Percentiles rank a stretch among this genome's conserved stretches.
phyloP scores from a whole-genome alignment of 2,113 vertebrate genomes.

The Okapia johnstoni region DNA sequence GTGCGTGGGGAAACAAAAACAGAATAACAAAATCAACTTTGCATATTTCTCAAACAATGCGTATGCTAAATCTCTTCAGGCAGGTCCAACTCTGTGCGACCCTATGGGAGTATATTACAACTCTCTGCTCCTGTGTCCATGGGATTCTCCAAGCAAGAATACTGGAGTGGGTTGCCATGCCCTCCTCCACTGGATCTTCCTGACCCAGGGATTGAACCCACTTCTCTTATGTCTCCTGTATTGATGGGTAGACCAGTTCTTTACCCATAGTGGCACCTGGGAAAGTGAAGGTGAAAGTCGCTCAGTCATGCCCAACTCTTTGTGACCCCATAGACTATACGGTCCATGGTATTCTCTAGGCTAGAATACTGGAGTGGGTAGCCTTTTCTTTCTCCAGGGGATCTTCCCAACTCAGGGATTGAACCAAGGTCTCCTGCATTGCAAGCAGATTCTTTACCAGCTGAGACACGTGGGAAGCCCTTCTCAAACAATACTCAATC shows the following conservation, averaged over 20 bases:
- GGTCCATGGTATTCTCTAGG: not conserved
- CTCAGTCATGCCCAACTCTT: not conserved
- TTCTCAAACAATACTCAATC: not conserved
- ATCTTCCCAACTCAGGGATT: not conserved
- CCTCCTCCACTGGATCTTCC: not conserved
- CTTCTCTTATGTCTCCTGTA: not conserved
- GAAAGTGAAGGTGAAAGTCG: not conserved
- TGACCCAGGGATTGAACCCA: not conserved
- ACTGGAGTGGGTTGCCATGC: not conserved
- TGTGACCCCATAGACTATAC: fast-evolving
- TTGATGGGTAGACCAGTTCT: not conserved
- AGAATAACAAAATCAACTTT: not conserved
- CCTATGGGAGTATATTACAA: too few relatives aligned
- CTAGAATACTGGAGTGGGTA: not conserved
- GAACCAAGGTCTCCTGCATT: not conserved
- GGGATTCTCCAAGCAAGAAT: not conserved
- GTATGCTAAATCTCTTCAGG: not conserved
- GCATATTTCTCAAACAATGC: not conserved
- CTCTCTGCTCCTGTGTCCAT: not conserved
- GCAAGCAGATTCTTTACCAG: not conserved
- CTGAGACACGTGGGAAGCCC: not conserved
- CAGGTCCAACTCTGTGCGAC: not conserved
- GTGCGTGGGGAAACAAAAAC: not conserved
- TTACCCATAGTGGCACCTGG: not conserved
- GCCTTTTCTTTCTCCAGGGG: not conserved